Conservation (phyloP, 2,113 vertebrate species). For the Physeter macrocephalus region DNA sequence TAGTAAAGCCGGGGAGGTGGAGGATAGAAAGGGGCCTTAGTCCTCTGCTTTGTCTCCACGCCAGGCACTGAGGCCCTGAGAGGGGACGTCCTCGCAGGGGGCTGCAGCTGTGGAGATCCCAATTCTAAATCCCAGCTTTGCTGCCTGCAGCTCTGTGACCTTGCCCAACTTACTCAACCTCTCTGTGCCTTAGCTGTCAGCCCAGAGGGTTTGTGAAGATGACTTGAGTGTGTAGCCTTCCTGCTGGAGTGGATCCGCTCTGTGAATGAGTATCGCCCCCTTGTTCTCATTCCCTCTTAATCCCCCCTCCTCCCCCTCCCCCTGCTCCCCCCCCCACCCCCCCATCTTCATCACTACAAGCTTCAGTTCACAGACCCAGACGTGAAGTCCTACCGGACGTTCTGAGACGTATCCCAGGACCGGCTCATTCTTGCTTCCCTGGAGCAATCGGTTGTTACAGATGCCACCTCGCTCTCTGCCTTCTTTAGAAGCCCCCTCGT, state of each 20-base stretch:
- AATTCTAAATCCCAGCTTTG: background rate
- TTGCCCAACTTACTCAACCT: background rate
- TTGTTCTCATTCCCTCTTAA: too few relatives aligned
- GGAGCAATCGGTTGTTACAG: fast-evolving
- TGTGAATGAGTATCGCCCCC: background rate
- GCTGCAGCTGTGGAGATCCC: background rate
- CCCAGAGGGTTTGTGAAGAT: background rate
- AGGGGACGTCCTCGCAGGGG: fast-evolving
- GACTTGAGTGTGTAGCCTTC: background rate
- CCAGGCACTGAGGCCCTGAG: background rate
- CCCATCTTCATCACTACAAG: fast-evolving
- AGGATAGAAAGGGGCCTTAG: background rate
- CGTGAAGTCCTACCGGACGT: fast-evolving
- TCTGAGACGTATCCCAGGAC: background rate
- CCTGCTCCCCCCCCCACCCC: fast-evolving
- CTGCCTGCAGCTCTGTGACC: background rate
- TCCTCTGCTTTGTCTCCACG: background rate
- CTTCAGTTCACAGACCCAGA: fast-evolving
- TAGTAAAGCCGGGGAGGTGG: too few relatives aligned
- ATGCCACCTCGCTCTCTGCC: background rate
- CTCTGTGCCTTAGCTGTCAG: background rate
- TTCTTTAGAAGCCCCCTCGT: background rate
- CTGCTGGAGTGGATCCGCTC: background rate
- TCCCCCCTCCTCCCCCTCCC: too few relatives aligned
- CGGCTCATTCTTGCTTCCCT: background rate